These are phyloP conservation scores for Lemur catta DNA, from an alignment of 2,797 vertebrate species.

Conservation along the genomic window DNA sequence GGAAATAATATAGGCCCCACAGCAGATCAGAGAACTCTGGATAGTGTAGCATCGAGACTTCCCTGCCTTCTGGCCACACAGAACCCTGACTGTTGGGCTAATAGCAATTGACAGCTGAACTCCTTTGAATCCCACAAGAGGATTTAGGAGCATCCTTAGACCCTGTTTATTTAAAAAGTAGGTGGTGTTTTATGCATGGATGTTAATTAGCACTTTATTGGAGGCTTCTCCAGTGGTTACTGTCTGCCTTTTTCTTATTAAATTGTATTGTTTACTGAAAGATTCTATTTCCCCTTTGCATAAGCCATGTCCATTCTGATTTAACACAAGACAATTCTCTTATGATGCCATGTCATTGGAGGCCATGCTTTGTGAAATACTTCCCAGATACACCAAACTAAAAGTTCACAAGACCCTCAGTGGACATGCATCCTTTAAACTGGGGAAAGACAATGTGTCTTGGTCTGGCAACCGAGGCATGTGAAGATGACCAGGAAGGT, in stretches of 20 bases:
- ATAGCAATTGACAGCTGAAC: background rate
- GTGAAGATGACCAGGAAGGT: background rate
- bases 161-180: background rate
- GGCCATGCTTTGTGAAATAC: background rate
- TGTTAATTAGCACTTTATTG: background rate
- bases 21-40: background rate
- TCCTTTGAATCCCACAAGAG: background rate
- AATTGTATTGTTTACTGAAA: rapidly evolving
- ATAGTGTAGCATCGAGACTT: rapidly evolving
- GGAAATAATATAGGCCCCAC: rapidly evolving
- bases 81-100: background rate
- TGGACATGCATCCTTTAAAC: rapidly evolving
- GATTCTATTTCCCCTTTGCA: background rate
- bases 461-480: background rate
- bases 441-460: background rate
- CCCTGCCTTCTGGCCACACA: background rate
- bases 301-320: background rate
- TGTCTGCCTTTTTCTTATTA: background rate
- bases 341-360: background rate
- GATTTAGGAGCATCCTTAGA: background rate
- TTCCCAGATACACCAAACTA: background rate
- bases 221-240: background rate
- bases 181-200: background rate
- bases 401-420: background rate
- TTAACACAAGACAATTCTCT: background rate